A percentile compares a stretch with the other conserved stretches of the same genome.
phyloP scores from a whole-genome alignment of 2,113 vertebrate genomes.

The Aplodontia rufa region DNA sequence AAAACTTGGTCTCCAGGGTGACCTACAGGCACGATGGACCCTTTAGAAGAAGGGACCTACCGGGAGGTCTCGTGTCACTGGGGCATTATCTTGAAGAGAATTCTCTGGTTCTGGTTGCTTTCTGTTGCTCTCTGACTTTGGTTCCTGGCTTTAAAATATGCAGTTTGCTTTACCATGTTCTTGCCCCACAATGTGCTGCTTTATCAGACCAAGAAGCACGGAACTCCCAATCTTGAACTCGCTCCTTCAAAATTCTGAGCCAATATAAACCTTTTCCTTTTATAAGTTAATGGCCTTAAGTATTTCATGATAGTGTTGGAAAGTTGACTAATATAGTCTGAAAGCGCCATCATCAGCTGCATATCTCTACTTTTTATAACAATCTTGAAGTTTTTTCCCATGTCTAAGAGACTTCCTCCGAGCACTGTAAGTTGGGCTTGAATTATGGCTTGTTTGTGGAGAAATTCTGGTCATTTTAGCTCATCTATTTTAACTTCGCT shows the following conservation, averaged over 20 bases:
- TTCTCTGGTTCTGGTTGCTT: background rate
- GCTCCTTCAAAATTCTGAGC: background rate
- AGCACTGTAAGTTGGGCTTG: accelerated
- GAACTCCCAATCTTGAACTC: background rate
- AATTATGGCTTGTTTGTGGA: background rate
- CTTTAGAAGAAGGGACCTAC: background rate
- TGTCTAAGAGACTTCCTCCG: background rate
- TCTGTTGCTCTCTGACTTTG: background rate
- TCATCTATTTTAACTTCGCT: background rate
- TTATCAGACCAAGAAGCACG: background rate
- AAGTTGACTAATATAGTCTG: background rate
- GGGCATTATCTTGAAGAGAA: too few species aligned
- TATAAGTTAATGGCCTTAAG: background rate
- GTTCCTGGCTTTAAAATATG: background rate
- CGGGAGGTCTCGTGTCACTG: background rate
- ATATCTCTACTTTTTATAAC: slow-evolving; percentile 57
- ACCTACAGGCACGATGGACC: background rate
- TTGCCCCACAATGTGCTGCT: background rate
- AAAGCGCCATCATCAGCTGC: slow-evolving; percentile 56
- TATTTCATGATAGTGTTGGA: background rate
- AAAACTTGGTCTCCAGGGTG: background rate
- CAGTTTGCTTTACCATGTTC: background rate
- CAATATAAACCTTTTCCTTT: background rate
- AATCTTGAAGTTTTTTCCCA: background rate
- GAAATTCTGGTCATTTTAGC: background rate